phyloP scores from a whole-genome alignment of 1,140 invertebrate species.

The Drosophila saltans region DNA sequence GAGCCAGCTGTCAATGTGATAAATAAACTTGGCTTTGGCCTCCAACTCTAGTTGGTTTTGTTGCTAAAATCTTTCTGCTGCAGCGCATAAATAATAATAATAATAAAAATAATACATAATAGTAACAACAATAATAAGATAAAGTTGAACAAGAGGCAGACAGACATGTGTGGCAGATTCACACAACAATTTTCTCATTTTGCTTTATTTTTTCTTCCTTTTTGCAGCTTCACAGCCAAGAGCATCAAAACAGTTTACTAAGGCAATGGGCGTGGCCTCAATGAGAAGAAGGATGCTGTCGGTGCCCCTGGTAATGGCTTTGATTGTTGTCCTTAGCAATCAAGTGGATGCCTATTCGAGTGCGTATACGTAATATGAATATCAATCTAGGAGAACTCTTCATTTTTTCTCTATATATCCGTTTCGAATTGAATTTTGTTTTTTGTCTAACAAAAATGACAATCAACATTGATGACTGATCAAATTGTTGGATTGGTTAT shows the following conservation, averaged over 20 bases:
- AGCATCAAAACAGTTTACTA: background rate
- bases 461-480: background rate
- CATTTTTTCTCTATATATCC: too few species aligned
- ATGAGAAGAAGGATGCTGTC: constrained; percentile 45
- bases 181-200: background rate
- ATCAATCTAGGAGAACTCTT: background rate
- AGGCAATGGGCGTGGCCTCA: constrained; percentile 55
- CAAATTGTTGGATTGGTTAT: too few species aligned
- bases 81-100: constrained; percentile 55
- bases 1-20: constrained; percentile 76
- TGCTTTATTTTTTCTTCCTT: background rate
- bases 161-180: constrained; percentile 1
- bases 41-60: constrained; percentile 1
- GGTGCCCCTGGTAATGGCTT: constrained; percentile 34
- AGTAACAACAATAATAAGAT: background rate
- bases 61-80: constrained; percentile 20
- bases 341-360: constrained; percentile 76
- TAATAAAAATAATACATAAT: constrained; percentile 32
- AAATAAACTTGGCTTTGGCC: constrained; percentile 65
- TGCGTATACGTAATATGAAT: constrained; percentile 69
- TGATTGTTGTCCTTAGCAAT: constrained; percentile 44
- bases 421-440: background rate
- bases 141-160: background rate
- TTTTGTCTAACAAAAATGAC: background rate
- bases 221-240: constrained; percentile 5